A percentile compares a stretch with the other conserved stretches of the same genome.
These are phyloP conservation scores for Colistium nudipinnis DNA, from an alignment of 2,113 vertebrate species.

Conservation along the genomic window DNA sequence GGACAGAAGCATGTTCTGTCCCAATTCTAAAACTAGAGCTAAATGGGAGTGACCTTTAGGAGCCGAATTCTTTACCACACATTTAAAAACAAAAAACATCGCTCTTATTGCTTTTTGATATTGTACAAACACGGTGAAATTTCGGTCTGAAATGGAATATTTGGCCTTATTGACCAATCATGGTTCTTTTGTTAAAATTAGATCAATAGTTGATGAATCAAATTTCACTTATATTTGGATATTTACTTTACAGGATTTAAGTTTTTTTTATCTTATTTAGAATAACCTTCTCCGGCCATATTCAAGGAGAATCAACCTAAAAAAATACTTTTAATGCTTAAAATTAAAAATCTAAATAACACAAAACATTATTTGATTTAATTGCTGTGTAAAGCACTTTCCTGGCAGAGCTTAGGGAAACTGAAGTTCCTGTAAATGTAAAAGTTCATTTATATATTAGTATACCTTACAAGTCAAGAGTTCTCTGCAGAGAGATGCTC, in stretches of 20 bases:
- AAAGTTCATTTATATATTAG: slow-evolving; percentile 30
- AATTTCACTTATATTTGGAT: slow-evolving; percentile 38
- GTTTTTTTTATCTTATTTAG: slow-evolving; percentile 17
- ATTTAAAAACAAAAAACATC: not conserved
- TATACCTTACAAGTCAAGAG: slow-evolving; percentile 44
- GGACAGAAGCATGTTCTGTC: no score
- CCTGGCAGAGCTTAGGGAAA: slow-evolving; percentile 11
- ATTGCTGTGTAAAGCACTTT: slow-evolving; percentile 15
- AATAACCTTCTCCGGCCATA: slow-evolving; percentile 57
- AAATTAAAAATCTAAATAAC: slow-evolving; percentile 19
- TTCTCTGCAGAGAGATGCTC: slow-evolving; percentile 60
- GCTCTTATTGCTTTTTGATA: not conserved
- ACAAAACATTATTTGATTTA: slow-evolving; percentile 10
- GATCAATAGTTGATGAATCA: slow-evolving; percentile 6
- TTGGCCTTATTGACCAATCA: not conserved
- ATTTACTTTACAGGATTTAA: slow-evolving; percentile 58
- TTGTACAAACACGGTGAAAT: no score
- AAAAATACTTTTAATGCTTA: slow-evolving; percentile 13
- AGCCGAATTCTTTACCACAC: no score
- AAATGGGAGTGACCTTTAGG: no score
- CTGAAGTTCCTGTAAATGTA: slow-evolving; percentile 7
- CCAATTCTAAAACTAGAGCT: no score
- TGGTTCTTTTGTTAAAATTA: not conserved
- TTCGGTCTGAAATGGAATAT: not conserved
- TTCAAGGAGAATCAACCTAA: slow-evolving; percentile 58